Conservation (phyloP, 2,797 vertebrate genomes). For the Scomberomorus guttatus region DNA sequence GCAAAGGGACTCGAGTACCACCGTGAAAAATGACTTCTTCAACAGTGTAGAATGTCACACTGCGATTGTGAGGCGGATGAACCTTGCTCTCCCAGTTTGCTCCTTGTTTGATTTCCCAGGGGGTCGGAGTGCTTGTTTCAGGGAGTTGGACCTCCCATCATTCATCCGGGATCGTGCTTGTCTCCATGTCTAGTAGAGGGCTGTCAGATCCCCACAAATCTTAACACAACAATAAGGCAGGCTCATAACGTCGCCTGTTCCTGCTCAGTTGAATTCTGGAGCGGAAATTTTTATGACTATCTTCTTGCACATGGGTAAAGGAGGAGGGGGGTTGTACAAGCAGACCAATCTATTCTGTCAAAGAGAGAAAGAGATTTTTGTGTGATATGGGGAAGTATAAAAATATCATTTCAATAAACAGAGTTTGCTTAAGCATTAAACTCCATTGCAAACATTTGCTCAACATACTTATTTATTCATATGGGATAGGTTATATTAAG, state of each 20-base stretch:
- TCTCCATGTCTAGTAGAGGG: constrained; percentile 59
- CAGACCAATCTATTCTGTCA: not conserved
- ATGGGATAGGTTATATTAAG: not conserved
- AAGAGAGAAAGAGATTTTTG: not conserved
- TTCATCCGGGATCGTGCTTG: constrained; percentile 74
- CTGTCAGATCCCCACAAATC: constrained; percentile 70
- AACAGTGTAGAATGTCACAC: constrained; percentile 67
- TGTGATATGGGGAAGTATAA: not conserved
- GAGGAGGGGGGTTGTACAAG: not conserved
- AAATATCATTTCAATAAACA: not conserved
- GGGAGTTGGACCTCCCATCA: constrained; percentile 77
- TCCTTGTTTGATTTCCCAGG: constrained; percentile 84
- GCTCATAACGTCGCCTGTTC: constrained; percentile 27
- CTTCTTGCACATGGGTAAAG: not conserved
- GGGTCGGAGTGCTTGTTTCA: constrained; percentile 77
- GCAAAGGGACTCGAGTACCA: constrained; percentile 12
- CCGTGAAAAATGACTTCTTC: constrained; percentile 73
- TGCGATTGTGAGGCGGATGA: constrained; percentile 60
- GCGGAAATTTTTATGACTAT: constrained; percentile 24
- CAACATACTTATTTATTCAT: not conserved
- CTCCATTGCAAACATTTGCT: not conserved
- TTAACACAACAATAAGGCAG: constrained; percentile 70
- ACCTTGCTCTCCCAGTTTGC: constrained; percentile 63
- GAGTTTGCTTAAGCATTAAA: not conserved
- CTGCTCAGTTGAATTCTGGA: constrained; percentile 32